phyloP scores from a whole-genome alignment of 37 sponge, comb jelly and placozoan genomes.

The Aplysina aerophoba region DNA sequence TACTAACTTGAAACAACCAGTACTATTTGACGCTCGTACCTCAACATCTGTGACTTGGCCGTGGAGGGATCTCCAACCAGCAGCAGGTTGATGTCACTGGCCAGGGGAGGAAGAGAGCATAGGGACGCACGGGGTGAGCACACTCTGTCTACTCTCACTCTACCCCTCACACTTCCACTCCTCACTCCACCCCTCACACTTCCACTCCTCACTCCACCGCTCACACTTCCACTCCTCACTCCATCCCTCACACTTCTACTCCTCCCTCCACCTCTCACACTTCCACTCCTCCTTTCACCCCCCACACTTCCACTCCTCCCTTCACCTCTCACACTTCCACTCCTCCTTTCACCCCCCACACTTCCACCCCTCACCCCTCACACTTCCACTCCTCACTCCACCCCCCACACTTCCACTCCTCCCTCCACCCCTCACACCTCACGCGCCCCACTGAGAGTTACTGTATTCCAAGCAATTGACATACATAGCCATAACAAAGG shows the following conservation, averaged over 20 bases:
- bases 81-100: conserved; percentile 93
- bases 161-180: too few relatives aligned
- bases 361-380: conserved; percentile 69
- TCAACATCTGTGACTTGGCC: conserved; percentile 96
- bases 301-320: background rate
- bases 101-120: background rate
- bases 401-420: background rate
- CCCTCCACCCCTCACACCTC: conserved; percentile 15
- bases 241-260: too few relatives aligned
- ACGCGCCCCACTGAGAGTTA: conserved; percentile 88
- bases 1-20: background rate
- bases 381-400: background rate
- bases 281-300: background rate
- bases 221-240: too few relatives aligned
- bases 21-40: conserved; percentile 11
- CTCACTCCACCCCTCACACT: too few relatives aligned
- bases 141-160: too few relatives aligned
- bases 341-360: background rate
- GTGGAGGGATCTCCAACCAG: conserved; percentile 98
- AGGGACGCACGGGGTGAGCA: too few relatives aligned
- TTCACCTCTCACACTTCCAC: too few relatives aligned
- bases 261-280: too few relatives aligned
- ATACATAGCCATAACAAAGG: too few relatives aligned
- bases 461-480: too few relatives aligned
- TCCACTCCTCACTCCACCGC: too few relatives aligned